A percentile compares a stretch with the other conserved stretches of the same genome.
Conservation (phyloP, 2,113 vertebrate genomes). For the Pelvicachromis taeniatus region DNA sequence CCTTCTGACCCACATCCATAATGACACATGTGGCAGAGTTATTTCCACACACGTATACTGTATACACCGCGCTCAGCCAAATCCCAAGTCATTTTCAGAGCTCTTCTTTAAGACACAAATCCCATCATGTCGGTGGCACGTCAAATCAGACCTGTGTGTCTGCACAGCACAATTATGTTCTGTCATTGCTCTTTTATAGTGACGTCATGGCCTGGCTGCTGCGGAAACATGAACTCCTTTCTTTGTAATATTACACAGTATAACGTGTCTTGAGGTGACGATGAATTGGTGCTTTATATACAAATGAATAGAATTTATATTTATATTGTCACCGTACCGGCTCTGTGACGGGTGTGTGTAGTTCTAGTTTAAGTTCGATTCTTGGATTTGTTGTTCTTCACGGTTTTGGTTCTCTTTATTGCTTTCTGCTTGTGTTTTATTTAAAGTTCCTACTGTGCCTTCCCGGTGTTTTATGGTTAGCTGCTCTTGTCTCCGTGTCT, state of each 20-base stretch:
- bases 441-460: neutral
- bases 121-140: neutral
- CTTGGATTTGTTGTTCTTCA: too few species aligned
- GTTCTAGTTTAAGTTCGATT: neutral
- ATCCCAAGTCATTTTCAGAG: neutral
- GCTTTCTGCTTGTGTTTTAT: neutral
- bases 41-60: neutral
- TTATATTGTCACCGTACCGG: neutral
- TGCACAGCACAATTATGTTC: neutral
- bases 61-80: neutral
- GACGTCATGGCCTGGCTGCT: neutral
- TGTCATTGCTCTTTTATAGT: neutral
- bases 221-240: neutral
- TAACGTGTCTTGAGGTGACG: neutral
- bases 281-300: neutral
- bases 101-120: neutral
- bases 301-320: neutral
- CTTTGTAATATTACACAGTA: neutral
- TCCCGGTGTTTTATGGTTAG: neutral
- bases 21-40: neutral
- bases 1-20: slow-evolving; percentile 6
- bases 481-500: neutral
- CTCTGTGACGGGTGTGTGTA: neutral
- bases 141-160: neutral
- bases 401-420: neutral